These are phyloP conservation scores for Listrodromus nycthemerus DNA, from an alignment of 2,888 invertebrate species.

Conservation along the genomic window DNA sequence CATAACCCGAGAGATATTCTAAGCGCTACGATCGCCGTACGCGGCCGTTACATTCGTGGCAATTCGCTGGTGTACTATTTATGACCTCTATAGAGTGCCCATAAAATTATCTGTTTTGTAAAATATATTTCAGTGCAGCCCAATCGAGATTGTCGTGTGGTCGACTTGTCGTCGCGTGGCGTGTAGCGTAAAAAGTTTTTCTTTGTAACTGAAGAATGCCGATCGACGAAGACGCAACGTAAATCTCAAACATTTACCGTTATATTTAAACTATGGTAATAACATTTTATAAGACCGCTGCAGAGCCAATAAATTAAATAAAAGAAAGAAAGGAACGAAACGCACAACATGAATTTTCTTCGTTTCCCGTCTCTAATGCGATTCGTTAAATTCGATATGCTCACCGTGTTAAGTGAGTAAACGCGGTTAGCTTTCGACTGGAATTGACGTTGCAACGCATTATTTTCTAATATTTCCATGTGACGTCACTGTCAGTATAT, in stretches of 20 bases:
- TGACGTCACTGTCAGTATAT: too few relatives aligned
- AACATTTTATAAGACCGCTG: neutral
- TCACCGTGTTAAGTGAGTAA: neutral
- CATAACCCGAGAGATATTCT: neutral
- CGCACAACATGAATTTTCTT: too few relatives aligned
- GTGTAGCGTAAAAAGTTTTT: neutral
- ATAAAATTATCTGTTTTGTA: constrained; percentile 51
- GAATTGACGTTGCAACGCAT: too few relatives aligned
- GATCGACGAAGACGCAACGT: neutral
- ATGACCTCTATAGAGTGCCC: constrained; percentile 11
- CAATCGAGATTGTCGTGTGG: neutral
- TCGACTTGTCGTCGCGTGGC: neutral
- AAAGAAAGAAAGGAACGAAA: too few relatives aligned
- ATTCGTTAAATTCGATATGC: neutral
- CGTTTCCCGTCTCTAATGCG: neutral
- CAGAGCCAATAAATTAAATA: too few relatives aligned
- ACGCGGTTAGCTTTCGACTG: too few relatives aligned
- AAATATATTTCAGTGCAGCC: constrained; percentile 45
- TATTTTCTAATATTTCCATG: too few relatives aligned
- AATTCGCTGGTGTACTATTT: constrained; percentile 63
- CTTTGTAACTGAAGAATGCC: neutral
- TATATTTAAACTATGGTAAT: constrained; percentile 4
- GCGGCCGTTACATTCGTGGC: constrained; percentile 57
- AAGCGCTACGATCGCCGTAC: neutral
- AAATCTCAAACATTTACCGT: neutral